phyloP scores from a whole-genome alignment of 1,140 invertebrate species.

The Neodiprion fabricii region DNA sequence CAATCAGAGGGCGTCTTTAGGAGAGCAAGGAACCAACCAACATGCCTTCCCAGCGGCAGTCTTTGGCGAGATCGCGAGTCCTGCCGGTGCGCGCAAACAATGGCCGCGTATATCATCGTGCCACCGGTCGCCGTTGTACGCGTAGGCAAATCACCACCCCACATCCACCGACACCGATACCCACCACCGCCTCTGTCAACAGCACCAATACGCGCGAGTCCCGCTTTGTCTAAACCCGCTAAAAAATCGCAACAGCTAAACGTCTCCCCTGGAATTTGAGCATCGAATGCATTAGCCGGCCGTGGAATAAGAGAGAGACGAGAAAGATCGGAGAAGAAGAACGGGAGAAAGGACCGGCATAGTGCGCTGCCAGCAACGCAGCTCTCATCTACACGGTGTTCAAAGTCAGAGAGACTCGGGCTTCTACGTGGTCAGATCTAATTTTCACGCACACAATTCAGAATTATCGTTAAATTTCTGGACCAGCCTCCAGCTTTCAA shows the following conservation, averaged over 20 bases:
- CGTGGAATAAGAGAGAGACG: background rate
- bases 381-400: background rate
- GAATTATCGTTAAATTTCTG: no score
- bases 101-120: slow-evolving; percentile 61
- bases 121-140: slow-evolving; percentile 50
- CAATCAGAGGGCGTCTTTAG: background rate
- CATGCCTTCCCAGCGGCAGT: background rate
- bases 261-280: slow-evolving; percentile 47
- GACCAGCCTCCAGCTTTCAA: no score
- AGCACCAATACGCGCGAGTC: slow-evolving; percentile 34
- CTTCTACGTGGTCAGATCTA: no score
- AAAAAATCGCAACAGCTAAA: slow-evolving; percentile 47
- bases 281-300: slow-evolving; percentile 40
- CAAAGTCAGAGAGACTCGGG: background rate
- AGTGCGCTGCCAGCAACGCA: background rate
- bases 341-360: background rate
- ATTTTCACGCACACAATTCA: no score
- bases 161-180: slow-evolving; percentile 23
- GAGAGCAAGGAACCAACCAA: background rate
- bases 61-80: slow-evolving; percentile 16
- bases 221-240: slow-evolving; percentile 52
- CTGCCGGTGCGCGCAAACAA: slow-evolving; percentile 49
- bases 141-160: slow-evolving; percentile 58
- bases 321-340: no score
- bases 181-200: background rate